Conservation (phyloP, 2,797 vertebrate genomes). For the Aldrovandia affinis region DNA sequence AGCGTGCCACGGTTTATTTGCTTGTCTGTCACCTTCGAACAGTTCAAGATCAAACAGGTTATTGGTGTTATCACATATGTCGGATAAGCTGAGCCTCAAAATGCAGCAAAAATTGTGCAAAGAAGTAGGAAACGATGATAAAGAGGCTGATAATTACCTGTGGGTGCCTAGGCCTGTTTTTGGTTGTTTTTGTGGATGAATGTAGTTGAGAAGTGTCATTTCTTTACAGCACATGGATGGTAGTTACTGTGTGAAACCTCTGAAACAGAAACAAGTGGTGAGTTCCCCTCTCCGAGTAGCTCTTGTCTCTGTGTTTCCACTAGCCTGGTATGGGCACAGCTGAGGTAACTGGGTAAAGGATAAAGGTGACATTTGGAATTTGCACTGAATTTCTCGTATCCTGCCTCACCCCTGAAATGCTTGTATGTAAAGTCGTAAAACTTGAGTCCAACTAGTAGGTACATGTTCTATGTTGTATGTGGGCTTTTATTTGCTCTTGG, state of each 20-base stretch:
- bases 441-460: background rate
- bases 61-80: background rate
- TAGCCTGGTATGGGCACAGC: background rate
- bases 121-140: background rate
- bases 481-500: background rate
- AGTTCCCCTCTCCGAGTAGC: slow-evolving; percentile 51
- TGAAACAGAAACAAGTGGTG: slow-evolving; percentile 99
- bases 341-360: background rate
- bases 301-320: slow-evolving; percentile 34
- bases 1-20: background rate
- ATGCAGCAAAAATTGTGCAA: background rate
- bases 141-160: no score
- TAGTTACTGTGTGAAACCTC: slow-evolving; percentile 94
- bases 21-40: background rate
- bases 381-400: background rate
- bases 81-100: background rate
- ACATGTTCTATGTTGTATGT: background rate
- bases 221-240: slow-evolving; percentile 87
- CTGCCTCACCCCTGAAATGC: background rate
- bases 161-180: background rate
- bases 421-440: background rate
- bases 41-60: background rate
- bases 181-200: slow-evolving; percentile 11
- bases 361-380: background rate
- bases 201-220: slow-evolving; percentile 25